A percentile compares a stretch with the other conserved stretches of the same genome.
These are phyloP conservation scores for Nomada flava DNA, from an alignment of 2,888 invertebrate genomes.

Conservation along the genomic window DNA sequence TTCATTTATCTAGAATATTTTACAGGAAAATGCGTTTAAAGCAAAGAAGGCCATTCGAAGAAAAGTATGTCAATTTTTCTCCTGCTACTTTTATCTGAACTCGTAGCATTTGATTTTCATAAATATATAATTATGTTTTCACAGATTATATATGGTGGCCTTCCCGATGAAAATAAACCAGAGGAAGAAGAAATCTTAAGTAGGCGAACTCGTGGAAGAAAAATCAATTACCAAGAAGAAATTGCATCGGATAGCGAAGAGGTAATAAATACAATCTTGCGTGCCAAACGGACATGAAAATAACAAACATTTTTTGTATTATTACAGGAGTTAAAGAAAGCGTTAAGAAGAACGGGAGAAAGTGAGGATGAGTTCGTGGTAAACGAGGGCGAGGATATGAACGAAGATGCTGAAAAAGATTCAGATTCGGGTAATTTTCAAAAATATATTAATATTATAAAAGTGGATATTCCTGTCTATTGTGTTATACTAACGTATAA, in stretches of 20 bases:
- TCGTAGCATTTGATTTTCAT: background rate
- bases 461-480: background rate
- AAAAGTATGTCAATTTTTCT: slow-evolving; percentile 56
- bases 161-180: slow-evolving; percentile 78
- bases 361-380: slow-evolving; percentile 85
- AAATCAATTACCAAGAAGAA: slow-evolving; percentile 91
- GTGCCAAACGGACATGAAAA: slow-evolving; percentile 1
- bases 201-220: slow-evolving; percentile 89
- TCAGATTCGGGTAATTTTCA: slow-evolving; percentile 80
- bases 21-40: slow-evolving; percentile 55
- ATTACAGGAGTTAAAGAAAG: slow-evolving; percentile 83
- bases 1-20: slow-evolving; percentile 9
- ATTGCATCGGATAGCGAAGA: slow-evolving; percentile 91
- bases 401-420: slow-evolving; percentile 83
- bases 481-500: slow-evolving; percentile 2
- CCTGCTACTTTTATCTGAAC: slow-evolving; percentile 1
- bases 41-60: slow-evolving; percentile 66
- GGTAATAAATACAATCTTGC: slow-evolving; percentile 80
- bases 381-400: slow-evolving; percentile 84
- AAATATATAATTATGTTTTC: slow-evolving; percentile 32
- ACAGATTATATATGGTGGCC: slow-evolving; percentile 83
- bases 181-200: slow-evolving; percentile 87
- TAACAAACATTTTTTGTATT: background rate
- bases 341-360: slow-evolving; percentile 84
- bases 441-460: background rate